Conservation (phyloP, 2,113 vertebrate genomes). For the zebrafish (Danio rerio) region GRCz12tu NC_133200.1:4634001-4634500, state of each 20-base stretch:
- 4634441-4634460: not conserved
- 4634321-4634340: constrained; percentile 12
- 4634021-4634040: no score
- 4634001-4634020: no score
- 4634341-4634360: not conserved
- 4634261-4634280: constrained; percentile 34
- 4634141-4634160: no score
- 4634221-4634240: no score
- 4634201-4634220: not conserved
- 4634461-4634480: not conserved
- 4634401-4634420: not conserved
- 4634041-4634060: no score
- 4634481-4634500: not conserved
- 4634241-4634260: constrained; percentile 2
- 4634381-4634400: not conserved
- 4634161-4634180: no score
- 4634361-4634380: not conserved
- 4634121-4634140: no score
- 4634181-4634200: not conserved
- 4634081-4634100: no score
- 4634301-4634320: not conserved
- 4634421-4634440: not conserved
- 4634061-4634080: no score
- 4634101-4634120: no score
- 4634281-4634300: no score